Percentiles rank a stretch among this genome's conserved stretches.
Evolutionary conservation across 2,797 vertebrate genomes (phyloP).

Genomic region (Enoplosus armatus): DNA sequence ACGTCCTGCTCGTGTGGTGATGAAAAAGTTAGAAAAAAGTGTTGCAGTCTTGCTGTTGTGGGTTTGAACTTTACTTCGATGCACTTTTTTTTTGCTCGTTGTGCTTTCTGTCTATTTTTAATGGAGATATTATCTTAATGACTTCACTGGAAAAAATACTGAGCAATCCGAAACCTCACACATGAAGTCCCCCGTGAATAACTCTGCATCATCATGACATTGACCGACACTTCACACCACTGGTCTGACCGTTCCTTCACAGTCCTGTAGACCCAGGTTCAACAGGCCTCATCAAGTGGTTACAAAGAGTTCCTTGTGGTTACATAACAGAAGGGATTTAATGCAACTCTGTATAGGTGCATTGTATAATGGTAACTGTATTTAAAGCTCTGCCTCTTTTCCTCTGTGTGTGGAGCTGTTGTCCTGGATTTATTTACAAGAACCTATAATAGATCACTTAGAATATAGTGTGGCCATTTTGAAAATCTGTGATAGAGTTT

Average conservation of each 20-base stretch:
- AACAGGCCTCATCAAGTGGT: constrained; percentile 11
- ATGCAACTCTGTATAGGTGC: constrained; percentile 34
- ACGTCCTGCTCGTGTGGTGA: not conserved
- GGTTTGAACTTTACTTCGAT: not conserved
- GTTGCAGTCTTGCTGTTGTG: not conserved
- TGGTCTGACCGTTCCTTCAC: not conserved
- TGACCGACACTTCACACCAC: constrained; percentile 1
- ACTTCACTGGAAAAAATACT: not conserved
- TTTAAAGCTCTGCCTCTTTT: constrained; percentile 22
- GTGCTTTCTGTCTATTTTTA: not conserved
- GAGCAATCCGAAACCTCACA: not conserved
- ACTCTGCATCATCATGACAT: constrained; percentile 11
- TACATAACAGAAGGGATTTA: constrained; percentile 62
- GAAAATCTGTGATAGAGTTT: too few species aligned
- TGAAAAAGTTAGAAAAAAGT: not conserved
- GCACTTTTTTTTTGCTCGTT: too few species aligned
- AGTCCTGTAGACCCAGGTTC: constrained; percentile 4
- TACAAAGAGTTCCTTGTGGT: constrained; percentile 65
- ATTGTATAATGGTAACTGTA: constrained; percentile 44
- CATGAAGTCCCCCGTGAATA: not conserved
- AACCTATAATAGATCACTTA: too few species aligned
- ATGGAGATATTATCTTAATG: not conserved
- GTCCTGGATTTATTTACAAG: too few species aligned
- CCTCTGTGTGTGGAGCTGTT: not conserved
- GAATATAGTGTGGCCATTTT: too few species aligned